Percentiles rank a stretch among this genome's conserved stretches.
Conservation (phyloP, 2,797 vertebrate species). For the Siniperca obscura region DNA sequence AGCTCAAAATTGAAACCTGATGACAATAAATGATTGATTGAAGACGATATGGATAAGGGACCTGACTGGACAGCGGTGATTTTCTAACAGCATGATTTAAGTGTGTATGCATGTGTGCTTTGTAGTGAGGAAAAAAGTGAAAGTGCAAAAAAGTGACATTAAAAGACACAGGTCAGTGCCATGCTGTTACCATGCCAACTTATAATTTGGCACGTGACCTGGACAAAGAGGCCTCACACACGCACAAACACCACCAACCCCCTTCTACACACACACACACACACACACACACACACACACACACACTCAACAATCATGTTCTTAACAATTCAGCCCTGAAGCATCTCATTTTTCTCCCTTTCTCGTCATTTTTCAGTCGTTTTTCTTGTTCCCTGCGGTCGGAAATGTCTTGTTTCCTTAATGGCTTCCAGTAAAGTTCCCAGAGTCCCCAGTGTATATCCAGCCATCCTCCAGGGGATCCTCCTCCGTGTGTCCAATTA, state of each 20-base stretch:
- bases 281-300: slow-evolving; percentile 15
- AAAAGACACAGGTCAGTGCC: slow-evolving; percentile 18
- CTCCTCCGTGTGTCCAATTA: slow-evolving; percentile 73
- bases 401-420: slow-evolving; percentile 85
- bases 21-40: slow-evolving; percentile 54
- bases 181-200: slow-evolving; percentile 41
- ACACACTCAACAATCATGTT: slow-evolving; percentile 46
- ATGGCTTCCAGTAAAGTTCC: slow-evolving; percentile 83
- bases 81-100: slow-evolving; percentile 33
- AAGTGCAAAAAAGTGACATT: slow-evolving; percentile 13
- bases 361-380: slow-evolving; percentile 62
- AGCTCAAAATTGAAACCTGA: slow-evolving; percentile 51
- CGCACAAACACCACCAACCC: background rate
- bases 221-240: slow-evolving; percentile 49
- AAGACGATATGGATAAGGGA: slow-evolving; percentile 20
- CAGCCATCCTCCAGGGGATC: slow-evolving; percentile 66
- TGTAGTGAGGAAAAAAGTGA: background rate
- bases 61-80: slow-evolving; percentile 32
- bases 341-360: slow-evolving; percentile 51
- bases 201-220: slow-evolving; percentile 66
- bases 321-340: slow-evolving; percentile 62
- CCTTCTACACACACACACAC: background rate
- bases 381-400: slow-evolving; percentile 77
- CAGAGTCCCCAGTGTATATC: slow-evolving; percentile 71
- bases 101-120: background rate